phyloP scores from a whole-genome alignment of 2,113 vertebrate species.

The Siniperca knerii region DNA sequence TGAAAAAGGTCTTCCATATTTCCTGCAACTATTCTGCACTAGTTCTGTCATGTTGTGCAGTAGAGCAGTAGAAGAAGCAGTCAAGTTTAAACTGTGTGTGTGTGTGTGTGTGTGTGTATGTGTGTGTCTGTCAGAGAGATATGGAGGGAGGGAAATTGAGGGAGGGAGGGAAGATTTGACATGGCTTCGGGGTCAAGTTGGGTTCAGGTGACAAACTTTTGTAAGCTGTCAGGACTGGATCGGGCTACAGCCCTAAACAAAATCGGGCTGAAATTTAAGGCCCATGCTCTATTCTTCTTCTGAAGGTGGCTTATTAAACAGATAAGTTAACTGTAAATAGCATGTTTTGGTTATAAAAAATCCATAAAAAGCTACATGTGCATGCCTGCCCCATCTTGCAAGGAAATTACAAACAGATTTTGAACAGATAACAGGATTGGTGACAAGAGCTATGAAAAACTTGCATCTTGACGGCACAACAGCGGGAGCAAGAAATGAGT shows the following conservation, averaged over 20 bases:
- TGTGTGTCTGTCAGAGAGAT: background rate
- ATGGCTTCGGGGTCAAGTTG: constrained; percentile 19
- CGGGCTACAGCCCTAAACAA: background rate
- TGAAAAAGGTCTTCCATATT: background rate
- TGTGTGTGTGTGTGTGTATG: background rate
- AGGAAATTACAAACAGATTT: background rate
- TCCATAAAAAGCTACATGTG: background rate
- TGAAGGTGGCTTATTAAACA: constrained; percentile 16
- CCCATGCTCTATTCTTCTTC: background rate
- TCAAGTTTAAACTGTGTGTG: background rate
- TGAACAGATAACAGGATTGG: background rate
- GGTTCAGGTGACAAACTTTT: constrained; percentile 43
- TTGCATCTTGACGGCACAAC: background rate
- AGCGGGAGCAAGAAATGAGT: background rate
- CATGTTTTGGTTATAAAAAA: background rate
- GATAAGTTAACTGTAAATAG: background rate
- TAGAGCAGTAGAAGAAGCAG: background rate
- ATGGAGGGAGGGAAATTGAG: constrained; percentile 9
- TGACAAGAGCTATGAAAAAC: background rate
- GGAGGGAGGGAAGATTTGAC: constrained; percentile 40
- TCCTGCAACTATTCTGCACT: background rate
- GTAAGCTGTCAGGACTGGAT: constrained; percentile 34
- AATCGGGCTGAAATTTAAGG: constrained; percentile 4
- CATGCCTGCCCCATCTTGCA: background rate
- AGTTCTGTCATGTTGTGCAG: constrained; percentile 15